These are phyloP conservation scores for Pollicipes pollicipes DNA, from an alignment of 1,140 invertebrate genomes.

Conservation along the genomic window DNA sequence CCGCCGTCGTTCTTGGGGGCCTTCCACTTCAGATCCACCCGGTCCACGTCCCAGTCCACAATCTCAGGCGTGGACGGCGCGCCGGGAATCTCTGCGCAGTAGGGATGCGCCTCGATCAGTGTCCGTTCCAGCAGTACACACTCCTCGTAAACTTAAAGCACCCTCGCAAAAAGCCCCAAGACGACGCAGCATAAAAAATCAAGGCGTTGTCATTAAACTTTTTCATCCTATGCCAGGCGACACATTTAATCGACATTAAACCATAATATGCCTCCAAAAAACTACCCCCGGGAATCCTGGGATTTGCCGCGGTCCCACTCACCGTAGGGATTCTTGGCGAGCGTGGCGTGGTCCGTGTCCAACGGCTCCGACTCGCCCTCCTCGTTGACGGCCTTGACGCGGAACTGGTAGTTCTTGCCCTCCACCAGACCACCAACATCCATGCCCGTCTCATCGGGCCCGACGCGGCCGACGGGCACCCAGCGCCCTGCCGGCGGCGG, in stretches of 20 bases:
- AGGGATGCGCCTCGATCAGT: no score
- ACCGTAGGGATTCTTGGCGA: conserved; percentile 91
- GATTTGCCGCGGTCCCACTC: no score
- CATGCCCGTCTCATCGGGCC: conserved; percentile 62
- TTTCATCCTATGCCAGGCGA: no score
- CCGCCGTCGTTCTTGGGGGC: conserved; percentile 76
- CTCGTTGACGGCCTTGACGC: conserved; percentile 93
- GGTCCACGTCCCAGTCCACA: conserved; percentile 82
- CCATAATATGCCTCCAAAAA: no score
- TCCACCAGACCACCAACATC: conserved; percentile 80
- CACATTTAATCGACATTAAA: no score
- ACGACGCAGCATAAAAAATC: no score
- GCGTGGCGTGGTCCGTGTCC: conserved; percentile 60
- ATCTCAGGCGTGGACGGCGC: conserved; percentile 83
- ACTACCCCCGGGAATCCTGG: no score
- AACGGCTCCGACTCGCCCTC: conserved; percentile 93
- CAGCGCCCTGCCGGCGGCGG: conserved; percentile 81
- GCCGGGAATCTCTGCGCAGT: conserved; percentile 50
- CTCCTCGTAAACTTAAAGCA: no score
- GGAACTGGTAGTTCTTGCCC: conserved; percentile 88
- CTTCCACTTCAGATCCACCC: conserved; percentile 83
- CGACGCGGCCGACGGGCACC: conserved; percentile 55
- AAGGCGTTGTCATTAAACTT: no score
- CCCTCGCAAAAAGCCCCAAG: no score
- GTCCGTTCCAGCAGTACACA: no score